Evolutionary conservation across 2,113 vertebrate genomes (phyloP), one percentile per base, ranked within the genome.

Genomic region (Labeo rohita): DNA sequence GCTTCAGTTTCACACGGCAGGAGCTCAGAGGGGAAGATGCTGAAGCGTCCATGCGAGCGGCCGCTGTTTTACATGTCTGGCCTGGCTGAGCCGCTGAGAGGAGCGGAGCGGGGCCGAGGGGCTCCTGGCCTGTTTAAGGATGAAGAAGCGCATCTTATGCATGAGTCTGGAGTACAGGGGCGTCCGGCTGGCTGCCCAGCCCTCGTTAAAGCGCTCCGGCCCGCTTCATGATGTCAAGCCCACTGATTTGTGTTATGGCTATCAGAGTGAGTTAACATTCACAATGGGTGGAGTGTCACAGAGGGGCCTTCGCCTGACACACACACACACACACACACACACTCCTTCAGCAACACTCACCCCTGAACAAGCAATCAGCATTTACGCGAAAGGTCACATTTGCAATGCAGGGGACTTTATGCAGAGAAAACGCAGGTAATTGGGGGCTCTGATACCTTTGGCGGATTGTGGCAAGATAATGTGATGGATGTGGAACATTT

Each of bases 311-410:
- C 15, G 2, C 21, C 47, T 45, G 47, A 76, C 43, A 66, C 54
- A 74, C 36, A 56, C 8, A 68, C 80, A 73, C 50, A 45, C 36
- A 52, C 43, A 49, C 52, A 66, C 54, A 65, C 50, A 73, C 28
- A 43, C 36, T 76, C 73, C 52, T 43, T 92, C 91, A 91, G 92
- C 91, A 90, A 86, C 92, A 92, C 94, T 90, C 92, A 92, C 94
- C 94, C 90, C 95, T 94, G 96, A 96, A 96, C 96, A 94, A 93
- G 94, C 95, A 96, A 96, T 98, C 96, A 97, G 95, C 94, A 94
- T 94, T 91, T 93, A 92, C 95, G 93, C 93, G 91, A 99, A 99
- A 99, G 98, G 98, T 99, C 98, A 98, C 97, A 98, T 99, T 98
- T 98, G 97, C 97, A 97, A 97, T 96, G 94, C 94, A 94, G 94